A percentile compares a stretch with the other conserved stretches of the same genome.
phyloP scores from a whole-genome alignment of 2,888 invertebrate species.

The Mythimna lalbum region DNA sequence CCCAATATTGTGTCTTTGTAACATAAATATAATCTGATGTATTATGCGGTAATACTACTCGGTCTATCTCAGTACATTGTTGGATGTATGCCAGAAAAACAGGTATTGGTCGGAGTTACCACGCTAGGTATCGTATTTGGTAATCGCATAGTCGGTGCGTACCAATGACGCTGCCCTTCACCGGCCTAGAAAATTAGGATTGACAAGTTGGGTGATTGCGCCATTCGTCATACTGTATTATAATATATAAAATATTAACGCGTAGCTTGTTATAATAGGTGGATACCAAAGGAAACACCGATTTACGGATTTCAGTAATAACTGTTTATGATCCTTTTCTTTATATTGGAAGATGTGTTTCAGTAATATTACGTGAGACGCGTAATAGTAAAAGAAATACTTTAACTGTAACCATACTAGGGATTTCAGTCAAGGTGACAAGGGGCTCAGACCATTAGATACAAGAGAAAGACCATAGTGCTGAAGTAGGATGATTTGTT shows the following conservation, averaged over 20 bases:
- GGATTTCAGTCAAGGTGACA: too few species aligned
- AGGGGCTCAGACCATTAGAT: too few species aligned
- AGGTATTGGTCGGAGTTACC: constrained; percentile 25
- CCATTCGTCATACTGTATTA: constrained; percentile 19
- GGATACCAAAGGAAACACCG: too few species aligned
- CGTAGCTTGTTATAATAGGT: background rate
- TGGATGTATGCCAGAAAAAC: constrained; percentile 45
- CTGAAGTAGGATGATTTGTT: too few species aligned
- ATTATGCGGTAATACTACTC: constrained; percentile 24
- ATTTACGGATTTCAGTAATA: too few species aligned
- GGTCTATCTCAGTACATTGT: constrained; percentile 31
- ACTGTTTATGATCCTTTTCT: too few species aligned
- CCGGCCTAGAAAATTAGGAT: constrained; percentile 40
- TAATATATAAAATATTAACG: background rate
- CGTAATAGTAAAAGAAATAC: too few species aligned
- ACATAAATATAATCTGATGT: constrained; percentile 1
- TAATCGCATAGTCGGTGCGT: constrained; percentile 29
- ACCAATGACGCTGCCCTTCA: constrained; percentile 39
- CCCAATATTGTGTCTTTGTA: constrained; percentile 4
- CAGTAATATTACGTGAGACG: too few species aligned
- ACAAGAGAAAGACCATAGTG: too few species aligned
- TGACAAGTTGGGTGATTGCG: constrained; percentile 22
- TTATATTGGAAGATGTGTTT: too few species aligned
- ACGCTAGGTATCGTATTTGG: constrained; percentile 29
- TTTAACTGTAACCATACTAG: too few species aligned